A percentile compares a stretch with the other conserved stretches of the same genome.
These are phyloP conservation scores for Spodoptera frugiperda DNA, from an alignment of 1,140 invertebrate genomes.

Conservation along the genomic window DNA sequence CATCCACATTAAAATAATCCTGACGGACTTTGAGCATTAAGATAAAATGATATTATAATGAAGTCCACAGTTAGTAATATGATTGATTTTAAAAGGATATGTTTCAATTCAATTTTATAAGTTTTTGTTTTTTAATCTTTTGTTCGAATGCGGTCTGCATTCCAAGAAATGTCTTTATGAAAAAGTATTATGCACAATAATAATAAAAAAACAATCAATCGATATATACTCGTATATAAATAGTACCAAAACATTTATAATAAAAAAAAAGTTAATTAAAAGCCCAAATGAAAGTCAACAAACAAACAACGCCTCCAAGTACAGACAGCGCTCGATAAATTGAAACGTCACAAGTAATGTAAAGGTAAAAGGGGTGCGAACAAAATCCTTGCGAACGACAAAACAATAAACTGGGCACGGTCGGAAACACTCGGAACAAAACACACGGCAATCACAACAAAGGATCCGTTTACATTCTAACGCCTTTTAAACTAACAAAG, in stretches of 20 bases:
- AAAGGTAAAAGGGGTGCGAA: constrained; percentile 9
- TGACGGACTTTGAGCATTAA: constrained; percentile 39
- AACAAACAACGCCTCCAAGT: neutral
- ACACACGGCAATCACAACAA: constrained; percentile 80
- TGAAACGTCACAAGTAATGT: constrained; percentile 36
- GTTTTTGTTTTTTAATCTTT: neutral
- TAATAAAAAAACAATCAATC: no score
- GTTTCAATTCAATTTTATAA: neutral
- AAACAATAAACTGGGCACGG: constrained; percentile 48
- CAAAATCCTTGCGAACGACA: constrained; percentile 46
- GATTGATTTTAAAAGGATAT: constrained; percentile 19
- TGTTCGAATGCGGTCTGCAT: neutral
- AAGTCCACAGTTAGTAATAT: constrained; percentile 13
- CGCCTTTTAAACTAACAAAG: constrained; percentile 84
- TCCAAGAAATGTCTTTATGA: neutral
- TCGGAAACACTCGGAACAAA: constrained; percentile 55
- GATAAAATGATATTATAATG: constrained; percentile 40
- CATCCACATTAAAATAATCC: constrained; percentile 51
- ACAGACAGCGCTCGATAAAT: constrained; percentile 17
- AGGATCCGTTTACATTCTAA: constrained; percentile 81
- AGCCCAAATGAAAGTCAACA: neutral
- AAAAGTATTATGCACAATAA: neutral
- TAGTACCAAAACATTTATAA: neutral
- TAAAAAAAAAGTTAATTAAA: neutral
- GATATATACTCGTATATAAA: no score